Base-by-base conservation (phyloP, 2,113 vertebrate genomes). In the Xiphias gladius region DNA sequence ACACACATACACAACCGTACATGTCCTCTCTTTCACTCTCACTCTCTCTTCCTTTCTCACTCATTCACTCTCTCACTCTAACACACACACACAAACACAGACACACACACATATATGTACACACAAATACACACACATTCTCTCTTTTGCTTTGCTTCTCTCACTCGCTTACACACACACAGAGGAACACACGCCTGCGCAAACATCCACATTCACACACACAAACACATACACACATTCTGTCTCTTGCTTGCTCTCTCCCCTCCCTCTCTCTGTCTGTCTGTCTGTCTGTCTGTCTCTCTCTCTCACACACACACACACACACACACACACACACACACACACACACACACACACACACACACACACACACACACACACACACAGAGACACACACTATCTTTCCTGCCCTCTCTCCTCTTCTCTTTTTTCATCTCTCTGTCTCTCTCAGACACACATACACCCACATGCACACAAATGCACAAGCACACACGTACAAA, bases 381-480 rank as follows among this genome's bases (percentile, higher is more conserved):
- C 80, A 74, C 61, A 75, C 46, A 57, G 76, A 58, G 71, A 76
- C 55, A 41, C 65, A 52, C 84, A 68, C 80, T 61, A 64, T 69
- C 78, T 69, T 72, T 57, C 65, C 64, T 86, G 70, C 74, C 70
- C 87, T 87, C 67, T 73, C 73, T 88, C 67, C 43, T 70, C 39
- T 63, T 70, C 68, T 80, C 66, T 85, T 66, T 79, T 64, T 85
- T 82, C 71, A 72, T 87, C 81, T 78, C 79, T 82, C 81, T 73
- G 65, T 83, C 76, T 86, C 66, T 76, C 83, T 73, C 87, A 89
- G 43, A 87, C 84, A 91, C 86, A 91, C 87, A 92, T 43, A 90
- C 80, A 90, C 88, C 35, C 85, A 86, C 88, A 80, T 24, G 41
- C 67, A 82, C 84, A 92, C 82, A 2, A 67, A 80, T 79, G 55